Evolutionary conservation across 2,888 invertebrate species (phyloP), one percentile per base, ranked within the genome.

Genomic region (Platynereis dumerilii): DNA sequence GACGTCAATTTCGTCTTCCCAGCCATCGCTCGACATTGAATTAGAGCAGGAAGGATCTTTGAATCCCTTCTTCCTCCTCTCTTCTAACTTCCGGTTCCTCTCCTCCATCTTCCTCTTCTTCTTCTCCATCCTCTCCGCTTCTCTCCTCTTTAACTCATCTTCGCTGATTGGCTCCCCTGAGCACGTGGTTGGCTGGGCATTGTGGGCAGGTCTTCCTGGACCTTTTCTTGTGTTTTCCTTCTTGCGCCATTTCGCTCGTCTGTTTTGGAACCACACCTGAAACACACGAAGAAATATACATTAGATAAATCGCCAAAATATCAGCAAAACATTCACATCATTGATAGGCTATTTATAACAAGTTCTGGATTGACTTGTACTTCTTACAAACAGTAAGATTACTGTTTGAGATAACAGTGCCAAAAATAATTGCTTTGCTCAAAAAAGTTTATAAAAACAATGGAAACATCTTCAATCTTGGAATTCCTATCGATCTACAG

Each of bases 191-290:
- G 96, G 97, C 84, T 97, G 96, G 3, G 96, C 96, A 86, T 97
- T 97, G 87, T 97, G 97, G 5, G 97, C 96, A 53, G 97, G 97
- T 85, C 98, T 90, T 0, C 98, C 97, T 0, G 97, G 97, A 22
- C 97, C 97, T 84, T 97, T 98, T 86, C 96, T 95, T 66, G 97
- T 97, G 87, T 98, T 96, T 85, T 99, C 98, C 86, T 96, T 95
- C 88, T 99, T 99, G 70, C 98, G 89, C 95, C 98, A 99, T 85
- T 99, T 99, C 59, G 99, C 99, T 69, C 98, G 88, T 42, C 99
- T 90, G 87, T 99, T 99, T 87, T 99, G 99, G 87, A 99, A 99
- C 98, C 98, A 99, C 70, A 99, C 98, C 97, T 98, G 89, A 22
- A 79, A 75, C 20, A 34, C 85, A 85, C 26, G 20, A 57, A 34